Conservation (phyloP, 2,888 invertebrate genomes). For the Nesidiocoris tenuis region DNA sequence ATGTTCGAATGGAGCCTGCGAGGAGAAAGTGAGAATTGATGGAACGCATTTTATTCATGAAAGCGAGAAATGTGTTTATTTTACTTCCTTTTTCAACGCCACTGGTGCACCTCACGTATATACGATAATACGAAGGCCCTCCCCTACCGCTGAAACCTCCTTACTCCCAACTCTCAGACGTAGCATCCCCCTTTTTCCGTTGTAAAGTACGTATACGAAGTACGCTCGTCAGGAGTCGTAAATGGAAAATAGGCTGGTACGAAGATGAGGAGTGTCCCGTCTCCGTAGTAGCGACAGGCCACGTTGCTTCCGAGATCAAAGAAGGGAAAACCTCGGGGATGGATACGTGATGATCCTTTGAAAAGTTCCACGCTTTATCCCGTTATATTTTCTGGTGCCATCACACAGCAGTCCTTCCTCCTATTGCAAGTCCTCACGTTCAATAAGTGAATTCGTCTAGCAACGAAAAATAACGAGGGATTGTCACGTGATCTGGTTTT, state of each 20-base stretch:
- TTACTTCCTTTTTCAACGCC: not conserved
- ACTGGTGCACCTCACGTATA: not conserved
- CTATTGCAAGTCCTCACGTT: too few relatives aligned
- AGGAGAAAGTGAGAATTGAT: not conserved
- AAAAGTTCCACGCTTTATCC: not conserved
- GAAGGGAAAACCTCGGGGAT: not conserved
- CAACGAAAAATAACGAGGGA: too few relatives aligned
- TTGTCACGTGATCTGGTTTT: too few relatives aligned
- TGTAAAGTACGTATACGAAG: not conserved
- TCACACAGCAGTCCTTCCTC: too few relatives aligned
- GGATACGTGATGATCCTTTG: not conserved
- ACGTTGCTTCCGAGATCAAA: not conserved
- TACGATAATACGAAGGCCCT: not conserved
- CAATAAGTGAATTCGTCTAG: too few relatives aligned
- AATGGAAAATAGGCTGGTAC: not conserved
- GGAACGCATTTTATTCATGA: not conserved
- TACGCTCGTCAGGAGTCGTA: not conserved
- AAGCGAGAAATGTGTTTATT: not conserved
- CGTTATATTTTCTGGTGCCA: too few relatives aligned
- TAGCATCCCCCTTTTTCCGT: not conserved
- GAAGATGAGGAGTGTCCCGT: not conserved
- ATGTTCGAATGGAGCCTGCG: not conserved
- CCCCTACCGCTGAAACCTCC: too few relatives aligned
- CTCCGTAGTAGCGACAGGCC: not conserved
- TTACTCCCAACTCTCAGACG: not conserved